A percentile compares a stretch with the other conserved stretches of the same genome.
Evolutionary conservation across 2,888 invertebrate species (phyloP).

Genomic region (Volucella bombylans): DNA sequence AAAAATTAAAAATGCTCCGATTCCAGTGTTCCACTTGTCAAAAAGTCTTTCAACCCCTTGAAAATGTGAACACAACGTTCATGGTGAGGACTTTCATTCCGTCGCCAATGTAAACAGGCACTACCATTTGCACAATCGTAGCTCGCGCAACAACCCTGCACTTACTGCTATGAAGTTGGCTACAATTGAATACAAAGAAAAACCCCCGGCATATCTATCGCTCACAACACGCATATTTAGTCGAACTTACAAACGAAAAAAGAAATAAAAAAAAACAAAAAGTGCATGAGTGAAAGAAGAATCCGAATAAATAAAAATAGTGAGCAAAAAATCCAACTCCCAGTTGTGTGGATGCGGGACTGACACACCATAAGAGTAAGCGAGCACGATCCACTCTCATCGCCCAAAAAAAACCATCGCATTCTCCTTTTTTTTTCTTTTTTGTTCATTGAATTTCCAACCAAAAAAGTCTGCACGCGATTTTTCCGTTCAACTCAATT

Average conservation of each 20-base stretch:
- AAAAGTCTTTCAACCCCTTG: too few species aligned
- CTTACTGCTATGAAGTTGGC: too few species aligned
- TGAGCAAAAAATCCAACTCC: constrained; percentile 50
- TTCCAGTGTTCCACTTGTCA: too few species aligned
- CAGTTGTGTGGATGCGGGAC: constrained; percentile 55
- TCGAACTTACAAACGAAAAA: constrained; percentile 8
- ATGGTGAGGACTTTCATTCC: too few species aligned
- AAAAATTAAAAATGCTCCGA: too few species aligned
- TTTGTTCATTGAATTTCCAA: constrained; percentile 74
- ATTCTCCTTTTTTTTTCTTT: constrained; percentile 68
- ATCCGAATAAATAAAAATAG: constrained; percentile 65
- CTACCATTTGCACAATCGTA: too few species aligned
- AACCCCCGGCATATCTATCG: constrained; percentile 14
- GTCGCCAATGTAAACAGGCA: too few species aligned
- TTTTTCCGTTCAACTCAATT: constrained; percentile 67
- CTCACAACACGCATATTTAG: not conserved
- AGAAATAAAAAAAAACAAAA: constrained; percentile 22
- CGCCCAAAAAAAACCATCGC: constrained; percentile 43
- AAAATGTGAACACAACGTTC: too few species aligned
- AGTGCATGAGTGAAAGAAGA: constrained; percentile 54
- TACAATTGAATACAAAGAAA: not conserved
- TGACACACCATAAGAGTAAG: constrained; percentile 46
- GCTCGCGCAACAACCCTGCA: too few species aligned
- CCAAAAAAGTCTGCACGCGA: constrained; percentile 74
- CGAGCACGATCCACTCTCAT: constrained; percentile 35